Percentiles rank a stretch among this genome's conserved stretches.
phyloP scores from a whole-genome alignment of 2,888 invertebrate genomes.

The Melanostoma mellinum region DNA sequence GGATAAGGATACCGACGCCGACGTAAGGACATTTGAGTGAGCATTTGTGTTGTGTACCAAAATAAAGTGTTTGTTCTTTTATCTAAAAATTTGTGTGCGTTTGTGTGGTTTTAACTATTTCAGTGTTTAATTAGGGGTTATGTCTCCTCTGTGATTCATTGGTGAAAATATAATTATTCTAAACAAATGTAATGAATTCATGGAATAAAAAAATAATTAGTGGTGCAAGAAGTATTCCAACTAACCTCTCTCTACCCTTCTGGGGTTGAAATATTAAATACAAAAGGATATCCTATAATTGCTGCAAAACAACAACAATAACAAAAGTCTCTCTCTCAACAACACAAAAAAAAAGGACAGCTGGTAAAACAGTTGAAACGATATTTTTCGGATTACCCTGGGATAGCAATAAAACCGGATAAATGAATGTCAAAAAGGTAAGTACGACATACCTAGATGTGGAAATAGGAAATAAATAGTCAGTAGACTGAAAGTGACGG shows the following conservation, averaged over 20 bases:
- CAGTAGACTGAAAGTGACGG: not conserved
- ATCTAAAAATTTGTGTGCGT: not conserved
- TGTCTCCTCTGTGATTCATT: not conserved
- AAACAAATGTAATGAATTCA: too few species aligned
- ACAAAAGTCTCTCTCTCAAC: too few species aligned
- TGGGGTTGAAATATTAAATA: too few species aligned
- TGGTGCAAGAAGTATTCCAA: too few species aligned
- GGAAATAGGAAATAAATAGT: not conserved
- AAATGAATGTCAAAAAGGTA: slow-evolving; percentile 73
- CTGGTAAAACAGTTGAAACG: not conserved
- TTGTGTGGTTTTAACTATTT: not conserved
- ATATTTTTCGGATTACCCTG: slow-evolving; percentile 66
- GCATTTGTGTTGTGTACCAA: slow-evolving; percentile 20
- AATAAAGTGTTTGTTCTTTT: slow-evolving; percentile 8
- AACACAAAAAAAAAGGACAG: slow-evolving; percentile 1
- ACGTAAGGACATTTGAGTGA: slow-evolving; percentile 61
- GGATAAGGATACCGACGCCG: not conserved
- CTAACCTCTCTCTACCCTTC: too few species aligned
- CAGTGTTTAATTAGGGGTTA: not conserved
- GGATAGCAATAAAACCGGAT: slow-evolving; percentile 66
- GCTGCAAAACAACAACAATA: too few species aligned
- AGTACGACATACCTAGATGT: slow-evolving; percentile 36
- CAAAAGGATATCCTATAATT: too few species aligned
- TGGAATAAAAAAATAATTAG: too few species aligned
- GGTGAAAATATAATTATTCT: too few species aligned